Evolutionary conservation across 2,797 vertebrate genomes (phyloP), one percentile per base, ranked within the genome.

Genomic region (Myotis findleyi): DNA sequence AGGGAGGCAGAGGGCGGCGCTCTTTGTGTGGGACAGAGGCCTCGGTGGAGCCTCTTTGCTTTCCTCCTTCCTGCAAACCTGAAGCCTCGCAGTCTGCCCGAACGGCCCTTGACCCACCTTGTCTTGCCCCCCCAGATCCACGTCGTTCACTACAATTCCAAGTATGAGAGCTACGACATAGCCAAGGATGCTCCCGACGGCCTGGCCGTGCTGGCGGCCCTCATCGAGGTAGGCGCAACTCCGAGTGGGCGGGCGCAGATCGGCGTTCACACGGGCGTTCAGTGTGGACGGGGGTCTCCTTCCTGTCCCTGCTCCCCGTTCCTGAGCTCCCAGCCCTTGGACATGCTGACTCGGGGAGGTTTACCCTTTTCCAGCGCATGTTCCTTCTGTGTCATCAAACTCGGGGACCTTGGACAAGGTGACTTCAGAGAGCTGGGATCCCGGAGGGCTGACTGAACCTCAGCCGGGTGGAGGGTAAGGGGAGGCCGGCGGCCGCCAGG

Each of bases 121-220:
- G 0, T 77, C 73, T 95, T 77, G 5, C 68, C 97, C 91, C 97
- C 91, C 23, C 98, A 99, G 99, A 98, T 99, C 76, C 99, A 99
- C 75, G 94, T 99, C 1, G 99, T 99, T 95, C 99, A 99, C 98
- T 99, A 99, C 98, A 99, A 99, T 94, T 98, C 99, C 20, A 99
- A 98, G 93, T 99, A 99, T 96, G 57, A 79, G 0, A 99, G 98
- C 97, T 99, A 99, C n/a, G 95, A 98, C 0, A 98, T 98, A 38
- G 99, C 99, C 94, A 98, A 97, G 95, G 98, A 98, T 84, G 99
- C 99, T 53, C 93, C 98, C 0, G 98, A 99, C 0, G 99, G 99
- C 0, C 59, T 99, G 97, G 99, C 99, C 0, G 99, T 99, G 30
- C 98, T 99, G 1, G 99, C 99, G 17, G 99, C 99, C 97, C 98